Base-by-base conservation (phyloP, 2,888 invertebrate genomes). In the Punctoribates punctum region DNA sequence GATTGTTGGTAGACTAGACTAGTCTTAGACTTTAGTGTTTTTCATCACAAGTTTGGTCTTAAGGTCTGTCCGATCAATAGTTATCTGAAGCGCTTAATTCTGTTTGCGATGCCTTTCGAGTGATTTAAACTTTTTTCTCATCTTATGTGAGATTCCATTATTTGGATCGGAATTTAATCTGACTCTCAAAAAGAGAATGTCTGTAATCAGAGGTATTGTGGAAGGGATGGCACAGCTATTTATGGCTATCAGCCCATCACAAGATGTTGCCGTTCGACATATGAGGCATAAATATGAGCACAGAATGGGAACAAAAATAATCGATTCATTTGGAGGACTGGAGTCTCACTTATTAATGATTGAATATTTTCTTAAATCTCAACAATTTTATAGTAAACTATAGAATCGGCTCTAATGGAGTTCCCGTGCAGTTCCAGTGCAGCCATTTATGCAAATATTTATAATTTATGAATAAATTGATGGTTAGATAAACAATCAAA, bases 401-500 rank as follows among this genome's bases (percentile, higher is more conserved):
- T 13, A 20, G 23, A 23, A 17, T 54, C 2, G 3, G n/a, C 48
- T 48, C n/a, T 54, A 54, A 54, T 54, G 54, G 20, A 54, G 17
- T 54, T 54, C 8, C 23, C 2, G 15, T 60, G 5, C 27, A 60
- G 25, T 34, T n/a, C 9, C 42, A 42, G 42, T 25, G 9, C 60
- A 60, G 6, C 20, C 60, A 60, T 27, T 60, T 62, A 62, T 17
- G 27, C 34, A 62, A 62, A 62, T 62, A 62, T 62, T 62, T 62
- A 62, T 34, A 62, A 34, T 62, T 29, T 62, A 62, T 62, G 27
- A 62, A 62, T 29, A 62, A 62, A 62, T 62, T 62, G 62, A 34
- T 62, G 13, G 62, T 29, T 29, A 62, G 62, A 60, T 62, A 62
- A 62, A 62, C 62, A 62, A 62, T 62, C 62, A 62, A 62, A 62